Conservation (phyloP, 2,797 vertebrate genomes). For the Aythya fuligula region DNA sequence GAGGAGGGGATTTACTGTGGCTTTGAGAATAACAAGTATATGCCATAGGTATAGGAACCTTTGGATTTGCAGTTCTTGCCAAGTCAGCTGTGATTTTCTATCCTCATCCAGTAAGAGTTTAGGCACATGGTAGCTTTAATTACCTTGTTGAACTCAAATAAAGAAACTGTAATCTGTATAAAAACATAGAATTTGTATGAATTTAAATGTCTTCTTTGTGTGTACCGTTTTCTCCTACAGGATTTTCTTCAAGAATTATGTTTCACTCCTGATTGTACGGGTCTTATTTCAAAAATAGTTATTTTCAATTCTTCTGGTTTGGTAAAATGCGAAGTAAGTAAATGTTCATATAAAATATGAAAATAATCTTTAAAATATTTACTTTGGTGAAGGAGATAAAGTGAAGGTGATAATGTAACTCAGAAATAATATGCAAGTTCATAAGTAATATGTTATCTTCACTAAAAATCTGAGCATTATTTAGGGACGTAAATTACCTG, state of each 20-base stretch:
- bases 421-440: background rate
- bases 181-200: background rate
- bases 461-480: background rate
- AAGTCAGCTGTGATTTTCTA: background rate
- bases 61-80: background rate
- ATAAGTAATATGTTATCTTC: background rate
- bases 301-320: conserved; percentile 87
- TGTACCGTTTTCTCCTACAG: conserved; percentile 71
- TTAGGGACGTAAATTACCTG: background rate
- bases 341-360: background rate
- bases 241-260: conserved; percentile 89
- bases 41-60: background rate
- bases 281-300: conserved; percentile 87
- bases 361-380: background rate
- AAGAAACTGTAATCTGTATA: background rate
- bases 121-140: background rate
- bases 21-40: background rate
- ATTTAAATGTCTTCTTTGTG: background rate
- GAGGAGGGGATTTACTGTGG: background rate
- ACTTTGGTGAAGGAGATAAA: background rate
- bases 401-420: background rate
- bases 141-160: background rate
- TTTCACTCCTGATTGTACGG: conserved; percentile 92
- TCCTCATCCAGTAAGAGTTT: background rate
- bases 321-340: conserved; percentile 90